Base-by-base conservation (phyloP, 2,888 invertebrate species). In the Ctena decussata region DNA sequence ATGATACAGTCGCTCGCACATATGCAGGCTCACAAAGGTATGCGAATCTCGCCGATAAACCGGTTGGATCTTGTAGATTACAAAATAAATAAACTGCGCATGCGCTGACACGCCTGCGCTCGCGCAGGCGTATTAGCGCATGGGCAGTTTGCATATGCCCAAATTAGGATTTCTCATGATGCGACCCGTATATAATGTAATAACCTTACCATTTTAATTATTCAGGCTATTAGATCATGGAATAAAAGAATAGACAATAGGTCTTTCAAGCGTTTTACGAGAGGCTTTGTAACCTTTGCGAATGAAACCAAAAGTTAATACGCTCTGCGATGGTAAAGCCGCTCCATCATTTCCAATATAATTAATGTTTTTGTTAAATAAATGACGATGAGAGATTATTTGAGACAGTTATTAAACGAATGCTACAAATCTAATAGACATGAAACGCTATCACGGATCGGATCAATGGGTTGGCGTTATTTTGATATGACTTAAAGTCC, bases 321-420 rank as follows among this genome's bases (percentile, higher is more conserved):
- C 65, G 8, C 65, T 30, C 2, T 35, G 18, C 21, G 32, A 18
- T 35, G 11, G 30, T 24, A 65, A 32, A 30, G 65, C 27, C 65
- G 2, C 6, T 65, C 32, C 65, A 65, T 65, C 65, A 65, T 65
- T 65, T 35, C 65, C 65, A 65, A 65, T 65, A 65, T 65, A 65
- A 65, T 65, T 65, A 65, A 65, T 65, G 65, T 65, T 65, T 65
- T 65, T 65, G 65, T 65, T 65, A 65, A 65, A 65, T 65, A 65
- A 65, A 65, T 65, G 65, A 35, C 65, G 35, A 65, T 65, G 41
- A 18, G 24, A n/a, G 57, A 82, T 82, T 71, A 69, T 39, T 77
- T 69, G 53, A 46, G 86, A 82, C 86, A 80, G 72, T 86, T 82
- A 86, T 86, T 86, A 86, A 86, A 80, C 86, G 86, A 86, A 86